These are phyloP conservation scores for Lemur catta DNA, from an alignment of 2,797 vertebrate species.

Conservation along the genomic window DNA sequence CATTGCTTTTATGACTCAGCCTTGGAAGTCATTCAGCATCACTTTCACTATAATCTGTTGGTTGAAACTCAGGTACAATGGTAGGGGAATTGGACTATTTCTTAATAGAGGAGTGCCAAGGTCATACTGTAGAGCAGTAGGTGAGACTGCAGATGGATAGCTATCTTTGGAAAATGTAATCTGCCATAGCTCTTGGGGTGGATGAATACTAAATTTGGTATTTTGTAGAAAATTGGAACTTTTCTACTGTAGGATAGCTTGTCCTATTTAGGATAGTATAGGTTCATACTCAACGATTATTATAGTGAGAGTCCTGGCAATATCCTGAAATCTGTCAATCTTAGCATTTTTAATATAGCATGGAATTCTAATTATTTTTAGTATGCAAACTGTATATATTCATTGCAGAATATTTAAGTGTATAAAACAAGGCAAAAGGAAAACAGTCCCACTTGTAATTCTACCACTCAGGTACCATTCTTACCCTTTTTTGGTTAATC, in stretches of 20 bases:
- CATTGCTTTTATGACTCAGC: background rate
- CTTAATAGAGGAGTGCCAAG: background rate
- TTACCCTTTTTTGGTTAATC: background rate
- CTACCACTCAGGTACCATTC: background rate
- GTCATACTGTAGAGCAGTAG: background rate
- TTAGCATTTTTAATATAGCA: background rate
- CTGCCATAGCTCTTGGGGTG: background rate
- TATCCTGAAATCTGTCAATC: background rate
- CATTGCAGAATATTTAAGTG: background rate
- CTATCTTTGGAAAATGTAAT: background rate
- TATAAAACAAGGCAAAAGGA: constrained; percentile 18
- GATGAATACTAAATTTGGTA: background rate
- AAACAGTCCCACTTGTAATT: background rate
- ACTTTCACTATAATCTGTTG: background rate
- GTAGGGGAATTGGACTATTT: background rate
- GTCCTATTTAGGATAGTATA: background rate
- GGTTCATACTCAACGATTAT: background rate
- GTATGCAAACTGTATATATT: background rate
- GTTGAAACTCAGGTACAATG: background rate
- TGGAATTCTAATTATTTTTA: constrained; percentile 9
- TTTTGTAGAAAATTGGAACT: constrained; percentile 4
- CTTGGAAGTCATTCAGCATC: background rate
- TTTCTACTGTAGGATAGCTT: background rate
- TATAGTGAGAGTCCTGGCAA: background rate
- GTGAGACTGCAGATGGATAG: background rate